Percentiles rank a stretch among this genome's conserved stretches.
Conservation (phyloP, 2,888 invertebrate genomes). For the Flexamia atlantica region DNA sequence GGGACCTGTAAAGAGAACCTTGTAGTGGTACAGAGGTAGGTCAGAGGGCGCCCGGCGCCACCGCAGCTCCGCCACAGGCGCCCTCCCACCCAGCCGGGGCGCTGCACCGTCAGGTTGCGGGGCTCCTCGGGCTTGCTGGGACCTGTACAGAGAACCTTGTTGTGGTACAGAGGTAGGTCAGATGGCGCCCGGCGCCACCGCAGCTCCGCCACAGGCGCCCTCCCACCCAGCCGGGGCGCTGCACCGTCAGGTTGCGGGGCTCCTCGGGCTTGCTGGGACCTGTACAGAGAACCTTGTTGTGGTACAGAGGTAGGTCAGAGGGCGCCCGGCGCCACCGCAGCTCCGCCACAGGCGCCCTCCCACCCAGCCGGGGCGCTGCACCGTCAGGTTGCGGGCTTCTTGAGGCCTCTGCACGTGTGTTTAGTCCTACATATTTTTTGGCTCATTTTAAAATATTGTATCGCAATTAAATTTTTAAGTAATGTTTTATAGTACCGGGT, state of each 20-base stretch:
- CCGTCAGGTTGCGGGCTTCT: too few species aligned
- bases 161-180: constrained; percentile 83
- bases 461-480: too few species aligned
- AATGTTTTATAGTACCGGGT: too few species aligned
- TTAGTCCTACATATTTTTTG: too few species aligned
- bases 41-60: constrained; percentile 86
- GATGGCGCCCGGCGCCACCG: constrained; percentile 84
- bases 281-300: constrained; percentile 81
- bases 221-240: constrained; percentile 71
- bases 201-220: constrained; percentile 79
- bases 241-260: constrained; percentile 81
- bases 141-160: constrained; percentile 83
- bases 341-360: too few species aligned
- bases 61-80: too few species aligned
- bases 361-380: too few species aligned
- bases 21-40: constrained; percentile 71
- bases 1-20: constrained; percentile 74
- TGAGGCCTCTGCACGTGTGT: too few species aligned
- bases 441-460: too few species aligned
- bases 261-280: constrained; percentile 81
- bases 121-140: constrained; percentile 82
- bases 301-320: too few species aligned
- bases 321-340: constrained; percentile 84
- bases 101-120: too few species aligned
- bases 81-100: too few species aligned